Percentiles rank a stretch among this genome's conserved stretches.
Evolutionary conservation across 2,888 invertebrate genomes (phyloP).

Genomic region (Hyles lineata): DNA sequence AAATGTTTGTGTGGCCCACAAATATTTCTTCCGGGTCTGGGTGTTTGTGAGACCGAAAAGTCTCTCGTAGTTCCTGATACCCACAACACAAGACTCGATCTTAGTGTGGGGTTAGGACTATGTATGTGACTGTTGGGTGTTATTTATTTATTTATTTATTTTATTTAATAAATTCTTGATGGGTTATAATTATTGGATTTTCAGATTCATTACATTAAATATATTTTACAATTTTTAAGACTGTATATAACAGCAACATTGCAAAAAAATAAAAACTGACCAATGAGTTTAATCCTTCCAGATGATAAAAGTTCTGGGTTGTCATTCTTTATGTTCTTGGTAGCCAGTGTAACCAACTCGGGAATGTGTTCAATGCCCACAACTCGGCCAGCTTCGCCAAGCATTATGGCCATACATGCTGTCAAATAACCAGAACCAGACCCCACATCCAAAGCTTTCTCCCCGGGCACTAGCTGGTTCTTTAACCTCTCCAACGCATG

Average conservation of each 20-base stretch:
- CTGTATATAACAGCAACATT: background rate
- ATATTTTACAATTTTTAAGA: background rate
- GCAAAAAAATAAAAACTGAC: too few species aligned
- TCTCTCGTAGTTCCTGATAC: too few species aligned
- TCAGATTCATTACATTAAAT: too few species aligned
- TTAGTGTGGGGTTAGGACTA: too few species aligned
- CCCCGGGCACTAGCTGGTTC: constrained; percentile 90
- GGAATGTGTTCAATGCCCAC: constrained; percentile 97
- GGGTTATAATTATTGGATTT: too few species aligned
- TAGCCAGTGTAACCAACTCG: constrained; percentile 90
- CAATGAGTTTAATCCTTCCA: constrained; percentile 88
- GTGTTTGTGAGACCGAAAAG: too few species aligned
- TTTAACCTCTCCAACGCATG: constrained; percentile 94
- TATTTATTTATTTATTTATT: too few species aligned
- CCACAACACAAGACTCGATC: too few species aligned
- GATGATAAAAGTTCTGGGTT: constrained; percentile 88
- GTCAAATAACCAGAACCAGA: constrained; percentile 97
- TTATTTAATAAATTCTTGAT: too few species aligned
- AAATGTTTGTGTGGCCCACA: too few species aligned
- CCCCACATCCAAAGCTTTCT: constrained; percentile 94
- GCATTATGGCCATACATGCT: constrained; percentile 94
- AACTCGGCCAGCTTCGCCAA: constrained; percentile 87
- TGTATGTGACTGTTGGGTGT: too few species aligned
- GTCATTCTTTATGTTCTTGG: constrained; percentile 90
- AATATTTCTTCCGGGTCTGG: too few species aligned